Evolutionary conservation across 2,113 vertebrate species (phyloP).

Genomic region (Poecilia latipinna): DNA sequence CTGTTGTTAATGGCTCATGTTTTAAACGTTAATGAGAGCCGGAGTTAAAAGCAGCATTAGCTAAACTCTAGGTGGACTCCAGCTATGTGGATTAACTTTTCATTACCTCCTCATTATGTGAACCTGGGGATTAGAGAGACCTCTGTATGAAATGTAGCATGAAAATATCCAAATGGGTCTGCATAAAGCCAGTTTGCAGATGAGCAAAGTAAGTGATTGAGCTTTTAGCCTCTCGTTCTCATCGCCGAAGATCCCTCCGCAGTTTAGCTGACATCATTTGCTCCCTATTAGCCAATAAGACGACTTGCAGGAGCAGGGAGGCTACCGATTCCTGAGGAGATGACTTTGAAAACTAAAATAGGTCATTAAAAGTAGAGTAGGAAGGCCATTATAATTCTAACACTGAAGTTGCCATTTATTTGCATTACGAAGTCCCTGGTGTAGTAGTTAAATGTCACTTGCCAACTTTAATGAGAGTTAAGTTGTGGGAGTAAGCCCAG

Average conservation of each 20-base stretch:
- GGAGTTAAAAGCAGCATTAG: constrained; percentile 82
- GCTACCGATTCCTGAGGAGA: constrained; percentile 62
- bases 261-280: constrained; percentile 63
- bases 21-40: constrained; percentile 84
- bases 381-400: constrained; percentile 76
- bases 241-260: constrained; percentile 40
- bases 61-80: constrained; percentile 78
- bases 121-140: constrained; percentile 78
- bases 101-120: constrained; percentile 82
- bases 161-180: constrained; percentile 71
- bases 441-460: constrained; percentile 77
- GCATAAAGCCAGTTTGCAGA: constrained; percentile 59
- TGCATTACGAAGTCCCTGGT: constrained; percentile 72
- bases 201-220: constrained; percentile 52
- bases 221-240: constrained; percentile 56
- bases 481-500: constrained; percentile 62
- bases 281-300: constrained; percentile 73
- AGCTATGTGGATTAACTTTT: constrained; percentile 82
- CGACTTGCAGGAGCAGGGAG: constrained; percentile 49
- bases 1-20: constrained; percentile 80
- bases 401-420: constrained; percentile 76
- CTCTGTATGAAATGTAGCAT: constrained; percentile 75
- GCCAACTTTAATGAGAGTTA: constrained; percentile 77
- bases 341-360: constrained; percentile 79
- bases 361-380: constrained; percentile 80